Percentiles rank a stretch among this genome's conserved stretches.
Conservation (phyloP, 1,140 invertebrate species). For the Campodea augens region DNA sequence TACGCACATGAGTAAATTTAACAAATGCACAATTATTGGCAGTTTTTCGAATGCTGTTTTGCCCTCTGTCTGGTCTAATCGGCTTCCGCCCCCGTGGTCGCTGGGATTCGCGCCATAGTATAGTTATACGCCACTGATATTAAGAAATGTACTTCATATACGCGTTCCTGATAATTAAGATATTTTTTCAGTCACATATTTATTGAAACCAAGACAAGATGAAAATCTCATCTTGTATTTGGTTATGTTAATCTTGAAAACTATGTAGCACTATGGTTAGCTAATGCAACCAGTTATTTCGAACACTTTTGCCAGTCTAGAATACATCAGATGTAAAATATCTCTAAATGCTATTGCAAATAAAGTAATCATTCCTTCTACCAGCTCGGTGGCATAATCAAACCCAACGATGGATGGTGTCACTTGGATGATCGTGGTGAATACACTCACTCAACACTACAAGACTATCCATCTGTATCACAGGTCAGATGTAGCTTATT, state of each 20-base stretch:
- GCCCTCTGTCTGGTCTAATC: too few species aligned
- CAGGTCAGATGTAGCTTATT: conserved; percentile 18
- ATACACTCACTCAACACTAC: conserved; percentile 28
- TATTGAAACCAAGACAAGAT: too few species aligned
- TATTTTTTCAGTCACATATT: neutral
- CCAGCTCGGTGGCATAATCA: conserved; percentile 40
- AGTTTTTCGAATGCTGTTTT: too few species aligned
- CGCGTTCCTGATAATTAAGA: conserved; percentile 12
- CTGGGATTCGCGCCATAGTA: too few species aligned
- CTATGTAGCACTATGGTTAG: neutral
- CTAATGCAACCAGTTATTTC: neutral
- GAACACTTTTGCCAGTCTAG: neutral
- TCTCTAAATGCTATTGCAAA: neutral
- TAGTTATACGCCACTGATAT: conserved; percentile 25
- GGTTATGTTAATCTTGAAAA: neutral
- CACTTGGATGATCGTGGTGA: conserved; percentile 33
- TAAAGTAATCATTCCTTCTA: conserved; percentile 9
- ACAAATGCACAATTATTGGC: too few species aligned
- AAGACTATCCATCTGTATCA: conserved; percentile 21
- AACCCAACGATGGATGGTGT: conserved; percentile 42
- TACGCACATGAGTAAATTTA: too few species aligned
- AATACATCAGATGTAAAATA: neutral
- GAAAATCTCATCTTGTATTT: too few species aligned
- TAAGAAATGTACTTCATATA: conserved; percentile 25
- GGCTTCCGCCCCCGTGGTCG: too few species aligned